Conservation (phyloP, 2,113 vertebrate genomes). For the Loxodonta africana region DNA sequence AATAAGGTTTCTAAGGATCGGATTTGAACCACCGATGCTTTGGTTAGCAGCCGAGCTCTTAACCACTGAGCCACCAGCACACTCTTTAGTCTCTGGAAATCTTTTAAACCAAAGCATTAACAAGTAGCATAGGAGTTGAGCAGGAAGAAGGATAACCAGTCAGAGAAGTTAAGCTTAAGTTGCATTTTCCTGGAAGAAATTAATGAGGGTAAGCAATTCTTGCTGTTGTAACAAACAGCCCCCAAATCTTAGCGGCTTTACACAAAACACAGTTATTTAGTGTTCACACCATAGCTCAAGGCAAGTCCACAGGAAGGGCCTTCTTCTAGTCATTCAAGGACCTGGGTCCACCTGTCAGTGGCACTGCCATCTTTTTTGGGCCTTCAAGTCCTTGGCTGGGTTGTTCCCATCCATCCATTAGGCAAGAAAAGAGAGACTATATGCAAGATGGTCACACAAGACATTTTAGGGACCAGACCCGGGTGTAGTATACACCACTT, state of each 20-base stretch:
- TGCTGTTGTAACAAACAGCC: neutral
- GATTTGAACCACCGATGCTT: no score
- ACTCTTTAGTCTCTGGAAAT: constrained; percentile 29
- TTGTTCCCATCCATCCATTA: neutral
- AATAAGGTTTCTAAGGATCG: no score
- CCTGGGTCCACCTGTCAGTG: neutral
- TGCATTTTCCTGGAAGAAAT: neutral
- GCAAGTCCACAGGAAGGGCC: neutral
- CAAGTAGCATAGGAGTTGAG: neutral
- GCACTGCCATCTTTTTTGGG: neutral
- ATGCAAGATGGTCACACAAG: neutral
- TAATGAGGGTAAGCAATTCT: neutral
- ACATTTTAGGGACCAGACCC: neutral
- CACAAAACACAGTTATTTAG: neutral
- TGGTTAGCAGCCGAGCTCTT: no score
- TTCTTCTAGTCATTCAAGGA: neutral
- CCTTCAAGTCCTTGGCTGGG: neutral
- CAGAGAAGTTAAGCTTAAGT: constrained; percentile 9
- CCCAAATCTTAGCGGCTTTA: neutral
- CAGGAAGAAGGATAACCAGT: neutral
- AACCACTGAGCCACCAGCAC: neutral
- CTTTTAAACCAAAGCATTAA: neutral
- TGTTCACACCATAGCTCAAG: neutral
- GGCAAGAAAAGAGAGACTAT: neutral
- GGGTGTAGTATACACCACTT: neutral